Base-by-base conservation (phyloP, 2,797 vertebrate genomes). In the Toxotes lorentzi region DNA sequence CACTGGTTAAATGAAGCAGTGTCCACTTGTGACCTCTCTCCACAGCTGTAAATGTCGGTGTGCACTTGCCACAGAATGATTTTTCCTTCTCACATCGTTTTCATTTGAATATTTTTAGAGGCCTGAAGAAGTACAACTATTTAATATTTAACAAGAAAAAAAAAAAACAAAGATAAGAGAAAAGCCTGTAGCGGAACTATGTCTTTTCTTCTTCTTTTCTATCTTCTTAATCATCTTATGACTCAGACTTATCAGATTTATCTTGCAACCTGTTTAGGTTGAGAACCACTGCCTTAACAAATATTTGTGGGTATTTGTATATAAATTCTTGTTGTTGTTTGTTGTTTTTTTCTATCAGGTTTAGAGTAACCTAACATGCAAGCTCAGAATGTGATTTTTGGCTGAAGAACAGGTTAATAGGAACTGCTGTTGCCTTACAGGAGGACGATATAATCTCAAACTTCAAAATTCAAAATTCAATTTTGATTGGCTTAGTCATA, bases 381-480 rank as follows among this genome's bases (percentile, higher is more conserved):
- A 45, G 23, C 41, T 64, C 63, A 61, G n/a, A 43, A 41, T 48
- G 50, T 8, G 0, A 23, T 35, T 34, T 61, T 11, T 30, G 27
- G 40, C 56, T 14, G 1, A 30, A 47, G 70, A 27, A 48, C 13
- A 43, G 13, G 12, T 40, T 17, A 79, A 47, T 45, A 57, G 30
- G 40, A 64, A 54, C 24, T 30, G 23, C 34, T 50, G 11, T 12
- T 13, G 3, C 9, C 30, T 65, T 66, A 11, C 10, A 27, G n/a
- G 5, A 62, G 43, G 23, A 57, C 54, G 13, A 35, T n/a, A 38
- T 53, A 54, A 54, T 16, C 62, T 58, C 35, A 48, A 16, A 35
- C 32, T 75, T 51, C 61, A 45, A 56, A 62, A 67, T 83, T 19
- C 68, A n/a, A n/a, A n/a, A n/a, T 57, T 71, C 45, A n/a, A 4